Evolutionary conservation across 1,140 invertebrate genomes (phyloP).

Genomic region (Geopemphigus sp.): DNA sequence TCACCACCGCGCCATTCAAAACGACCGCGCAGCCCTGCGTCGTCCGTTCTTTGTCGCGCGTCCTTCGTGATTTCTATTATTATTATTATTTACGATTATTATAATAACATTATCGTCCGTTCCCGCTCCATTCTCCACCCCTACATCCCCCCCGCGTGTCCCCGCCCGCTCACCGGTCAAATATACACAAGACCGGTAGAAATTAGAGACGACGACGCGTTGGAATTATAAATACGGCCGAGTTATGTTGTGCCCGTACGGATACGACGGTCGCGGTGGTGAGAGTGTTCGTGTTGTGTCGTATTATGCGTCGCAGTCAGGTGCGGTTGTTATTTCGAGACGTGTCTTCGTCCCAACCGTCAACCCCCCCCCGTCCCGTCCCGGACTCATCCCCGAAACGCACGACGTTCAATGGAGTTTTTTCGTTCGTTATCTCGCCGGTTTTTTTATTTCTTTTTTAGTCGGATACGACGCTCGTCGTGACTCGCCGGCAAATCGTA

Average conservation of each 20-base stretch:
- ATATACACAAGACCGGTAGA: background rate
- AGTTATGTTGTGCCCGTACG: too few relatives aligned
- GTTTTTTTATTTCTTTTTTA: too few relatives aligned
- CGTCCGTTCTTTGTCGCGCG: background rate
- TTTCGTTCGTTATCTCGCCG: slow-evolving; percentile 14
- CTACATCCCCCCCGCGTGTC: background rate
- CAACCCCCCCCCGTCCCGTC: too few relatives aligned
- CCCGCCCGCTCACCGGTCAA: too few relatives aligned
- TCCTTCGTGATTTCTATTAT: too few relatives aligned
- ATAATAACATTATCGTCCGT: too few relatives aligned
- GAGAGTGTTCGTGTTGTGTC: too few relatives aligned
- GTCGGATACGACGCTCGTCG: too few relatives aligned
- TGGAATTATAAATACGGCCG: background rate
- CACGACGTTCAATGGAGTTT: slow-evolving; percentile 23
- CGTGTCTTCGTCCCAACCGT: background rate
- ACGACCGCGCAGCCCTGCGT: too few relatives aligned
- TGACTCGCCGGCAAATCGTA: background rate
- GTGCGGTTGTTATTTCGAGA: slow-evolving; percentile 35
- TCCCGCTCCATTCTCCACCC: background rate
- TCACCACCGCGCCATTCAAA: background rate
- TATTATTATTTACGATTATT: too few relatives aligned
- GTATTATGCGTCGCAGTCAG: slow-evolving; percentile 13
- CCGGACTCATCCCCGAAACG: background rate
- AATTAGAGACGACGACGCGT: slow-evolving; percentile 42
- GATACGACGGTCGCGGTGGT: background rate